These are phyloP conservation scores for Belgica antarctica DNA, from an alignment of 2,888 invertebrate genomes.

Conservation along the genomic window DNA sequence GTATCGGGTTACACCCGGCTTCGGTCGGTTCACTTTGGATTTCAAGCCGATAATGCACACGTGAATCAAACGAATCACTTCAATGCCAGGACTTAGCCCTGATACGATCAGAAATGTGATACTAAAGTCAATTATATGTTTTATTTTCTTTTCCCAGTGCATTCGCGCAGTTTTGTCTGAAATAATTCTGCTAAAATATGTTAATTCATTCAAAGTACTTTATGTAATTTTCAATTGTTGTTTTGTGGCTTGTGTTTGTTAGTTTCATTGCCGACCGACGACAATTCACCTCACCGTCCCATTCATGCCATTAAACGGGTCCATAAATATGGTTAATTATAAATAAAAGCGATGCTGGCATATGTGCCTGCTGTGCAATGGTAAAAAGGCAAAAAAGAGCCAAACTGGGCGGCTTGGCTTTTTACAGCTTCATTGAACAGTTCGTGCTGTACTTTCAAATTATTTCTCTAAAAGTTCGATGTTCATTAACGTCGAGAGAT, in stretches of 20 bases:
- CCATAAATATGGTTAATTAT: conserved; percentile 23
- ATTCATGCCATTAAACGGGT: neutral
- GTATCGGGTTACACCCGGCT: neutral
- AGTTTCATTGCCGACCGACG: conserved; percentile 16
- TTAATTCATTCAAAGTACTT: conserved; percentile 43
- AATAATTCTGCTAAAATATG: conserved; percentile 33
- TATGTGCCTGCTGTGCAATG: neutral
- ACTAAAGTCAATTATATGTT: no score
- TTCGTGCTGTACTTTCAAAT: no score
- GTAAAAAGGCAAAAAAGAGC: neutral
- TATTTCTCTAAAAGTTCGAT: neutral
- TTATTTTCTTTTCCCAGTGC: no score
- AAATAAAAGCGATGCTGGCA: neutral
- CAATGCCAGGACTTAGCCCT: no score
- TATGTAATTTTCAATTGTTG: conserved; percentile 44
- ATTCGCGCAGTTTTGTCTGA: no score
- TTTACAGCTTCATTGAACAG: neutral
- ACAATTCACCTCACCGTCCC: neutral
- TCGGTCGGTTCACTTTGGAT: no score
- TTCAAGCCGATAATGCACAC: no score
- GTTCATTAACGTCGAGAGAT: neutral
- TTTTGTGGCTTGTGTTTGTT: conserved; percentile 31
- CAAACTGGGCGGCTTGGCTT: neutral
- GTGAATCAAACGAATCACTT: no score
- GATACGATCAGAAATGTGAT: no score